These are phyloP conservation scores for Thaumatotibia leucotreta DNA, from an alignment of 1,140 invertebrate genomes.

Conservation along the genomic window DNA sequence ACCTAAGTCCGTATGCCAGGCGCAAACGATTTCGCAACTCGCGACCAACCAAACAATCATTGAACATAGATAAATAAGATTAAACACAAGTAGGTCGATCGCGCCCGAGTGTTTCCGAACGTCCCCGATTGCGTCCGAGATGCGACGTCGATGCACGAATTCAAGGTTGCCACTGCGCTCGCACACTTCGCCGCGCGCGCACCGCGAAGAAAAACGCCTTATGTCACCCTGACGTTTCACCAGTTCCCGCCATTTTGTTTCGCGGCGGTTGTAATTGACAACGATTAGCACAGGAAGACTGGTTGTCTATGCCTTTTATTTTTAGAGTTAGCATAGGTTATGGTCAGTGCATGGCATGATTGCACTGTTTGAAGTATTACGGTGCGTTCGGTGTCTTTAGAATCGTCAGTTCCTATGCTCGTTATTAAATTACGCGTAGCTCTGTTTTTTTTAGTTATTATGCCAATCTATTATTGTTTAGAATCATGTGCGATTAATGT, in stretches of 20 bases:
- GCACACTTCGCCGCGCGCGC: slow-evolving; percentile 18
- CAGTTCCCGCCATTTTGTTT: neutral
- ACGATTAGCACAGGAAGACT: slow-evolving; percentile 70
- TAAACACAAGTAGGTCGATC: slow-evolving; percentile 8
- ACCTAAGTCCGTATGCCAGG: neutral
- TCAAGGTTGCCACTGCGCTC: slow-evolving; percentile 48
- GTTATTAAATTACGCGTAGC: neutral
- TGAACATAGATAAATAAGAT: slow-evolving; percentile 9
- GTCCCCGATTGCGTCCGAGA: slow-evolving; percentile 39
- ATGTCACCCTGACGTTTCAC: neutral
- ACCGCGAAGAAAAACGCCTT: neutral
- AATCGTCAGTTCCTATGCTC: neutral
- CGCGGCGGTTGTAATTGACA: slow-evolving; percentile 46
- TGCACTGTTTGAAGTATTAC: neutral
- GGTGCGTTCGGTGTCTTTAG: neutral
- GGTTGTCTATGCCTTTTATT: slow-evolving; percentile 47
- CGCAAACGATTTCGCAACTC: neutral
- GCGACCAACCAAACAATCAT: neutral
- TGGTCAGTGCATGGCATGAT: neutral
- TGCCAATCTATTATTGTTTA: neutral
- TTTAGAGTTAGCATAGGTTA: slow-evolving; percentile 30
- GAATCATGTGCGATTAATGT: too few relatives aligned
- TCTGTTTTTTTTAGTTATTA: neutral
- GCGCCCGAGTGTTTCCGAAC: slow-evolving; percentile 23
- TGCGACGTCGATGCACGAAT: slow-evolving; percentile 60